Conservation (phyloP, 2,113 vertebrate species). For the Cheirogaleus medius region DNA sequence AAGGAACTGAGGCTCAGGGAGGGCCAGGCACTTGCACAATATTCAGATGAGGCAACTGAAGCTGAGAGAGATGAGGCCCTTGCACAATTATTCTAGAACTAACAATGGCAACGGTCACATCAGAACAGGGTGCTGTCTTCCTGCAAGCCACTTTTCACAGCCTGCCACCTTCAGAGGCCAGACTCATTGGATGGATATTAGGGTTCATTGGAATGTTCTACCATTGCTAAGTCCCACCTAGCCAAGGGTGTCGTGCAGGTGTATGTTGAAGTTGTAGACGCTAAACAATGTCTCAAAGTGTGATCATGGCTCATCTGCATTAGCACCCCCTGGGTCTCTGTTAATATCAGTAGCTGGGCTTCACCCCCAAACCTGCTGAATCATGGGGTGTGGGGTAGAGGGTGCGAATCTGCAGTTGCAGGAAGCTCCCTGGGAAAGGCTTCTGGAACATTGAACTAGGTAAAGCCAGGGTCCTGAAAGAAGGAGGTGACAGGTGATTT, state of each 20-base stretch:
- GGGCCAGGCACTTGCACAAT: neutral
- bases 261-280: neutral
- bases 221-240: neutral
- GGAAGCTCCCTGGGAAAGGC: neutral
- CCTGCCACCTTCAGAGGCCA: neutral
- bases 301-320: neutral
- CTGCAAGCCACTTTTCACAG: neutral
- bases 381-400: neutral
- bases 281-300: neutral
- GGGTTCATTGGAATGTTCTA: neutral
- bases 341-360: neutral
- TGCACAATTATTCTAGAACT: neutral
- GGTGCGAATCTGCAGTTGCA: neutral
- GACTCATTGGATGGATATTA: neutral
- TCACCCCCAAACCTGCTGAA: neutral
- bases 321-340: neutral
- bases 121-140: neutral
- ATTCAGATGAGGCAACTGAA: neutral
- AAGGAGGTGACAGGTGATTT: neutral
- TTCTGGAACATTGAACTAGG: neutral
- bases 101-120: neutral
- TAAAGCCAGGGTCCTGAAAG: neutral
- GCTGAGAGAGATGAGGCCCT: neutral
- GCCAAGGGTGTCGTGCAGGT: neutral
- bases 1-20: neutral